Conservation (phyloP, 2,797 vertebrate genomes). For the Anolis apletophallus region DNA sequence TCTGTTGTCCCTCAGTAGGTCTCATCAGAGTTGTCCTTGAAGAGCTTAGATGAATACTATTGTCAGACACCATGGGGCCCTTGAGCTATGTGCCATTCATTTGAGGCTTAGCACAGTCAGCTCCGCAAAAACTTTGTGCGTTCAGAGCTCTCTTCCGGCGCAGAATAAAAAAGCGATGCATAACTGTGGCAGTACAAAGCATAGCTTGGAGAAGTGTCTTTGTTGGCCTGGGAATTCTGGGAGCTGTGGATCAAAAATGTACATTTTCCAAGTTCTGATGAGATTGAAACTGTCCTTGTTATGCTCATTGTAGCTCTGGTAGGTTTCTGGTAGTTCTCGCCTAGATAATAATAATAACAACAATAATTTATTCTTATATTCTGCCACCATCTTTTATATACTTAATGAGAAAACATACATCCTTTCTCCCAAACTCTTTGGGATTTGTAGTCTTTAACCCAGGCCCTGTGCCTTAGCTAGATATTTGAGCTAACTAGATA, state of each 20-base stretch:
- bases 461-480: not conserved
- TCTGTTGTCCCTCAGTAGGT: not conserved
- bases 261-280: not conserved
- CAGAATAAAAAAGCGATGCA: not conserved
- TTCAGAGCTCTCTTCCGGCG: not conserved
- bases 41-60: not conserved
- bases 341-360: not conserved
- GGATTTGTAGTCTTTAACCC: not conserved
- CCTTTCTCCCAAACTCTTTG: not conserved
- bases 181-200: not conserved
- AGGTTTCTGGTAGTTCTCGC: not conserved
- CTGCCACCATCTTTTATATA: too few species aligned
- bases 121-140: not conserved
- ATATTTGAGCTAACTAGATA: not conserved
- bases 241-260: not conserved
- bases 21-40: not conserved
- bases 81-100: not conserved
- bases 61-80: not conserved
- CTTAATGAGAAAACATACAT: not conserved
- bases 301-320: not conserved
- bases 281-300: not conserved
- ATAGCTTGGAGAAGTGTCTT: not conserved
- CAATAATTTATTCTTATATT: too few species aligned
- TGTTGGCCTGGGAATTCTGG: not conserved
- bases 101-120: not conserved